A percentile compares a stretch with the other conserved stretches of the same genome.
These are phyloP conservation scores for Cladopsammia gracilis DNA, from an alignment of 64 coral and sea anemone genomes.

Conservation along the genomic window DNA sequence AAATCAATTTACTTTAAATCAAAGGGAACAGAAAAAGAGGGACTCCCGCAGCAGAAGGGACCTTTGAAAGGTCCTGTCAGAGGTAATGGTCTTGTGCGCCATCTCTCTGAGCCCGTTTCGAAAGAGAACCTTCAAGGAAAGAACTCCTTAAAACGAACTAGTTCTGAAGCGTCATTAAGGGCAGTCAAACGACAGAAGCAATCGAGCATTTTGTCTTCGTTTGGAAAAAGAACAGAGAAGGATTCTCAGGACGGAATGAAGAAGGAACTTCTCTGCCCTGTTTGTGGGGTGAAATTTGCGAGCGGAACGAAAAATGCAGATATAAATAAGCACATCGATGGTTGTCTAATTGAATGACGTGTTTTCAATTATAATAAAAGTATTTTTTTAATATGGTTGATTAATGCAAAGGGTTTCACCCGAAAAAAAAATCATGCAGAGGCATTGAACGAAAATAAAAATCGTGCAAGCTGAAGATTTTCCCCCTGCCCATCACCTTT, in stretches of 20 bases:
- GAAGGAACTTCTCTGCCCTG: slow-evolving; percentile 73
- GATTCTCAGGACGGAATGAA: neutral
- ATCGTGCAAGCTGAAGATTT: too few relatives aligned
- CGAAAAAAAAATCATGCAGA: too few relatives aligned
- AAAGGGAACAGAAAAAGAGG: neutral
- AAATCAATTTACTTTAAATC: slow-evolving; percentile 18
- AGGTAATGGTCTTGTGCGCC: neutral
- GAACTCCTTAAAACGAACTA: slow-evolving; percentile 61
- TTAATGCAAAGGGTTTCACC: too few relatives aligned
- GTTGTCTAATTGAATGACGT: slow-evolving; percentile 83
- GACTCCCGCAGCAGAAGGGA: neutral
- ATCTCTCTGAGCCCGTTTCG: neutral
- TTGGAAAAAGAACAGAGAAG: slow-evolving; percentile 53
- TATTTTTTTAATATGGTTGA: too few relatives aligned
- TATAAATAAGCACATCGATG: slow-evolving; percentile 91
- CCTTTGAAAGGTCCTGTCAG: neutral
- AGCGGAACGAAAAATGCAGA: slow-evolving; percentile 76
- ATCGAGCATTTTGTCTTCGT: slow-evolving; percentile 82
- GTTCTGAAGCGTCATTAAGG: slow-evolving; percentile 15
- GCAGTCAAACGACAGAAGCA: slow-evolving; percentile 78
- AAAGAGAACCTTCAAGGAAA: slow-evolving; percentile 38
- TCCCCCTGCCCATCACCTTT: too few relatives aligned
- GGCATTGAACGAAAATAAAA: too few relatives aligned
- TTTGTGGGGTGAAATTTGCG: slow-evolving; percentile 81
- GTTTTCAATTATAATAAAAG: too few relatives aligned